Evolutionary conservation across 1,140 invertebrate species (phyloP).

Genomic region (Caenorhabditis tropicalis): DNA sequence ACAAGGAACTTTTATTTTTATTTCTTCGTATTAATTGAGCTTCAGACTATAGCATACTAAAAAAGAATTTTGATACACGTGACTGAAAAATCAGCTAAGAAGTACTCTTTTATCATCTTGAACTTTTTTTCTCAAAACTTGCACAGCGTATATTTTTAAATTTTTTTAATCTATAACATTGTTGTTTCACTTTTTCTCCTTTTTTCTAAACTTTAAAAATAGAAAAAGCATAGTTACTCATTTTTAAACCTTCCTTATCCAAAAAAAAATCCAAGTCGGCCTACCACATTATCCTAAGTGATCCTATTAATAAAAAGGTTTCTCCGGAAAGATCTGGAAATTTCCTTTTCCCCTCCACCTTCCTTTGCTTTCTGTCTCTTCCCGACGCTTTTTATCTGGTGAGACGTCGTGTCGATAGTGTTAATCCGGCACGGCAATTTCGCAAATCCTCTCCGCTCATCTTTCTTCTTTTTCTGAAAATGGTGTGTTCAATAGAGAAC

Average conservation of each 20-base stretch:
- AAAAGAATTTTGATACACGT: too few species aligned
- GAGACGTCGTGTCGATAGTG: neutral
- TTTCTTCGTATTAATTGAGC: neutral
- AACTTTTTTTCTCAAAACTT: too few species aligned
- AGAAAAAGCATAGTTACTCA: too few species aligned
- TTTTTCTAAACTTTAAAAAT: too few species aligned
- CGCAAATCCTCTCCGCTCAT: conserved; percentile 3
- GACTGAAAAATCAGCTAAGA: too few species aligned
- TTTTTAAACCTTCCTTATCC: neutral
- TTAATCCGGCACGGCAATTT: conserved; percentile 14
- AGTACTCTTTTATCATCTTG: too few species aligned
- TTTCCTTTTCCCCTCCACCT: neutral
- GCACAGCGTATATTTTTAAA: too few species aligned
- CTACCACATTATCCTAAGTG: neutral
- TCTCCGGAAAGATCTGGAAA: conserved; percentile 10
- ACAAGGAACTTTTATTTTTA: neutral
- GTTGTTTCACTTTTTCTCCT: too few species aligned
- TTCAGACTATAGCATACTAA: too few species aligned
- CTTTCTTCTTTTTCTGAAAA: conserved; percentile 34
- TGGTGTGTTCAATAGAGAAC: neutral
- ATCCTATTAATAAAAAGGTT: neutral
- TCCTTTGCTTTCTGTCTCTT: neutral
- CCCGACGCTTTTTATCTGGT: neutral
- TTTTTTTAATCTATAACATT: too few species aligned
- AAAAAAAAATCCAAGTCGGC: neutral